Percentiles rank a stretch among this genome's conserved stretches.
Conservation (phyloP, 2,888 invertebrate genomes). For the Arenicola marina region DNA sequence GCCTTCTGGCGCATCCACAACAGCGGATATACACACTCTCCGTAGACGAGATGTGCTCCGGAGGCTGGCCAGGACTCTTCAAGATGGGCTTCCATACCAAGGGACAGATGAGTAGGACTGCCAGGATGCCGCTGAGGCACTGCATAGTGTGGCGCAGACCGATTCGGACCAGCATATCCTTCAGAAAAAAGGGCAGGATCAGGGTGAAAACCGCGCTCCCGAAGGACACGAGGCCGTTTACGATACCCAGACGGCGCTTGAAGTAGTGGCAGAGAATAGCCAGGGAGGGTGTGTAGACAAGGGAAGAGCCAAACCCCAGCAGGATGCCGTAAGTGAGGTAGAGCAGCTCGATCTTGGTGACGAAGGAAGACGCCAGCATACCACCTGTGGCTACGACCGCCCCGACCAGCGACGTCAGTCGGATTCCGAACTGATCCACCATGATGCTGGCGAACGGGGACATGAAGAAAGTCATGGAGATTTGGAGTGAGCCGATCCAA, state of each 20-base stretch:
- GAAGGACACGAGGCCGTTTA: conserved; percentile 87
- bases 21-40: conserved; percentile 56
- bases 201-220: conserved; percentile 90
- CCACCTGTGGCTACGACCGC: conserved; percentile 78
- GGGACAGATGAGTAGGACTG: conserved; percentile 68
- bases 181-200: conserved; percentile 50
- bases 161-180: conserved; percentile 38
- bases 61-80: conserved; percentile 26
- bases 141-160: conserved; percentile 53
- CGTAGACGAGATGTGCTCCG: conserved; percentile 34
- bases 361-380: conserved; percentile 80
- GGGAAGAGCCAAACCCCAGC: conserved; percentile 85
- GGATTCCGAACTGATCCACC: conserved; percentile 83
- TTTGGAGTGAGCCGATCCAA: conserved; percentile 82
- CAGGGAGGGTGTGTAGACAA: conserved; percentile 88
- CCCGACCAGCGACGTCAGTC: conserved; percentile 80
- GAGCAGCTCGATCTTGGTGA: conserved; percentile 73
- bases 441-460: conserved; percentile 86
- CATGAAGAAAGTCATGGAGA: conserved; percentile 86
- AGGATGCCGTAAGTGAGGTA: conserved; percentile 87
- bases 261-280: conserved; percentile 93
- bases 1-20: conserved; percentile 51
- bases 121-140: conserved; percentile 71
- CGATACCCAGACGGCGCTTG: conserved; percentile 77
- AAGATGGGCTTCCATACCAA: conserved; percentile 57